Percentiles rank a stretch among this genome's conserved stretches.
phyloP scores from a whole-genome alignment of 2,797 vertebrate genomes.

The Tokudaia tokunoshimensis region DNA sequence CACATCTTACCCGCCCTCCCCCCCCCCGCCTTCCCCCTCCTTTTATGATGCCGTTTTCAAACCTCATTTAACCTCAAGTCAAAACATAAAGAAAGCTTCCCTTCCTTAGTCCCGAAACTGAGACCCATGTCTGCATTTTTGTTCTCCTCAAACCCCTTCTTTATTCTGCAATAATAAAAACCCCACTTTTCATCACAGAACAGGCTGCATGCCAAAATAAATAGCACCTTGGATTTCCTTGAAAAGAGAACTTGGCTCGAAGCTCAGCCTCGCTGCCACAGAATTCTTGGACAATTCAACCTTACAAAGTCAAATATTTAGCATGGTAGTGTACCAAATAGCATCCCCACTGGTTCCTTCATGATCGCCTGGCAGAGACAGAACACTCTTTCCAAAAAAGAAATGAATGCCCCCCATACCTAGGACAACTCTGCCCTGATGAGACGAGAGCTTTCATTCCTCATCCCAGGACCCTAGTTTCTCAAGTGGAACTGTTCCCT shows the following conservation, averaged over 20 bases:
- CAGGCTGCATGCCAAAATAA: conserved; percentile 60
- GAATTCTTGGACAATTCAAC: conserved; percentile 78
- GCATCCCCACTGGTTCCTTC: not conserved
- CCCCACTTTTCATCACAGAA: conserved; percentile 65
- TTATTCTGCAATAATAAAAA: conserved; percentile 67
- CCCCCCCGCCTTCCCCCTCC: no score
- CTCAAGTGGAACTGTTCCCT: not conserved
- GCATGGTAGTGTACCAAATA: conserved; percentile 50
- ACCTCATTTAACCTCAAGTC: conserved; percentile 52
- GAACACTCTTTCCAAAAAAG: conserved; percentile 71
- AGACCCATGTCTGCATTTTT: conserved; percentile 64
- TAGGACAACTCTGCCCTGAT: not conserved
- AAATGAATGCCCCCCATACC: conserved; percentile 21
- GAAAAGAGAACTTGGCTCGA: conserved; percentile 76
- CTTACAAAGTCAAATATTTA: conserved; percentile 73
- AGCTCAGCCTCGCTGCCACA: conserved; percentile 36
- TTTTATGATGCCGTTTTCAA: conserved; percentile 20
- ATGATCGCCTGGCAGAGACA: conserved; percentile 64
- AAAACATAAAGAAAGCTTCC: conserved; percentile 44
- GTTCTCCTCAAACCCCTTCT: conserved; percentile 53
- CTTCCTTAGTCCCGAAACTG: conserved; percentile 47
- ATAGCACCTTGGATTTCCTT: conserved; percentile 78
- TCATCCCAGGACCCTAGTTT: not conserved
- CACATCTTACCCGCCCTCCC: no score
- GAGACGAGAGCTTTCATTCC: not conserved